phyloP scores from a whole-genome alignment of 2,888 invertebrate species.

The Seira sanloemensis region DNA sequence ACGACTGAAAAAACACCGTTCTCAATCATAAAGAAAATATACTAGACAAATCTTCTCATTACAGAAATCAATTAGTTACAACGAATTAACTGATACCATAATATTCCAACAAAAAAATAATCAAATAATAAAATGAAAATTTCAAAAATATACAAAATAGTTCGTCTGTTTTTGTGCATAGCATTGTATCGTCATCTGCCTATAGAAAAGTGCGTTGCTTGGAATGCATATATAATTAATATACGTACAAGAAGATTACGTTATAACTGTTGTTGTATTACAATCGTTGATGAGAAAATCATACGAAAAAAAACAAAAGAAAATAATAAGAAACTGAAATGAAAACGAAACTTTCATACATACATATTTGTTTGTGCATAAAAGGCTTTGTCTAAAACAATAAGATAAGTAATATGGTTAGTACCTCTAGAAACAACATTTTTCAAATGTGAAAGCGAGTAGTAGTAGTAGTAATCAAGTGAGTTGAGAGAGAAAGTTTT shows the following conservation, averaged over 20 bases:
- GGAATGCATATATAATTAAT: constrained; percentile 17
- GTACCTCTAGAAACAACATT: constrained; percentile 2
- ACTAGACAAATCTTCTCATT: too few species aligned
- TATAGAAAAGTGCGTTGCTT: constrained; percentile 2
- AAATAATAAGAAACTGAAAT: too few species aligned
- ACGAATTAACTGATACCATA: too few species aligned
- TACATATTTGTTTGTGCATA: too few species aligned
- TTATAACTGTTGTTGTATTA: background rate
- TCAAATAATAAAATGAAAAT: background rate
- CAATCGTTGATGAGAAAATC: background rate
- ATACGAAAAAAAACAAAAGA: background rate
- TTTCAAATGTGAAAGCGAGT: constrained; percentile 11
- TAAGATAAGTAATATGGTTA: constrained; percentile 4
- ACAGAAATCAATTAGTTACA: too few species aligned
- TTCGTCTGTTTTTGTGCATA: constrained; percentile 25
- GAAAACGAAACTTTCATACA: too few species aligned
- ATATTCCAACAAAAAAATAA: constrained; percentile 14
- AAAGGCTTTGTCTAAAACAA: constrained; percentile 7
- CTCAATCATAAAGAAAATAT: background rate
- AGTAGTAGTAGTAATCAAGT: background rate
- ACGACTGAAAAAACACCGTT: constrained; percentile 30
- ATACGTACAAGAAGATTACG: background rate
- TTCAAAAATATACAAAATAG: constrained; percentile 13
- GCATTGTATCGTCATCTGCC: constrained; percentile 38
- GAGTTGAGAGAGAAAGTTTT: background rate